phyloP scores from a whole-genome alignment of 2,888 invertebrate genomes.

The Graphium colonna region DNA sequence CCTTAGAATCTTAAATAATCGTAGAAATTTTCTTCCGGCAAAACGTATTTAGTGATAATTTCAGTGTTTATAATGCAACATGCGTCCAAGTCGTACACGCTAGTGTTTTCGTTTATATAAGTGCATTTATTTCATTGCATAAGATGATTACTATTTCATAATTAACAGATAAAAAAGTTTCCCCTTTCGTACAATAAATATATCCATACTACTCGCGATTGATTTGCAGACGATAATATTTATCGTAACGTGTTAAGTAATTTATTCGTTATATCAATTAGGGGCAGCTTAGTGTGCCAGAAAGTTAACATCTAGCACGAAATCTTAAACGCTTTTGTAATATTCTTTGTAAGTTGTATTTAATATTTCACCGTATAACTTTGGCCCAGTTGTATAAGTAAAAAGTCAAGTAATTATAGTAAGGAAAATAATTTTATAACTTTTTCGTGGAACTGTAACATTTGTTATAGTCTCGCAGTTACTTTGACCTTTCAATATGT shows the following conservation, averaged over 20 bases:
- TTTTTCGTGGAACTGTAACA: too few relatives aligned
- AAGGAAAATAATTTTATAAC: too few relatives aligned
- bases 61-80: neutral
- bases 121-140: neutral
- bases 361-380: neutral
- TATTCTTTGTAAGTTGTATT: neutral
- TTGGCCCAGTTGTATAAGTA: constrained; percentile 2
- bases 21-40: too few relatives aligned
- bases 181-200: neutral
- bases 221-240: neutral
- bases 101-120: constrained; percentile 6
- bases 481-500: too few relatives aligned
- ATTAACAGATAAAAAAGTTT: neutral
- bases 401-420: neutral
- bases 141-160: neutral
- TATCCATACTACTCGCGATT: constrained; percentile 1
- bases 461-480: too few relatives aligned
- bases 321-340: neutral
- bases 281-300: neutral
- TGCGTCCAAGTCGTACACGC: neutral
- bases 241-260: constrained; percentile 1
- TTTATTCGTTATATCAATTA: constrained; percentile 9
- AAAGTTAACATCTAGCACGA: constrained; percentile 3
- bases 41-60: too few relatives aligned
- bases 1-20: too few relatives aligned